Evolutionary conservation across 92 coral and sea anemone species (phyloP).

Genomic region (Phenganax stokvisi): DNA sequence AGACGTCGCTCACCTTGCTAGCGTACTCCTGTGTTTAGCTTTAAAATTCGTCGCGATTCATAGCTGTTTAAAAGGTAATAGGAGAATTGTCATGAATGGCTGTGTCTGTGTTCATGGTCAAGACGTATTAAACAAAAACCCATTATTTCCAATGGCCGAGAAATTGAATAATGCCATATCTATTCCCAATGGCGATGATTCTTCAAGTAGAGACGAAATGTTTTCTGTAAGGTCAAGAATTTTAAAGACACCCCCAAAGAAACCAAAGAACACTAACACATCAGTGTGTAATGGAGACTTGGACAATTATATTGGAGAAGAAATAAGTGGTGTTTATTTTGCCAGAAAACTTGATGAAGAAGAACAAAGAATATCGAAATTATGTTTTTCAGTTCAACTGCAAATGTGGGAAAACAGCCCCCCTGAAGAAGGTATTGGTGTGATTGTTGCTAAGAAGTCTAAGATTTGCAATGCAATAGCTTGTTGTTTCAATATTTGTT

Average conservation of each 20-base stretch:
- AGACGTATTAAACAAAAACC: slow-evolving; percentile 26
- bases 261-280: not conserved
- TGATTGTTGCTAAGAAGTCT: not conserved
- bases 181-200: slow-evolving; percentile 20
- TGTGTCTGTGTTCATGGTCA: slow-evolving; percentile 41
- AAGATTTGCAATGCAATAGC: not conserved
- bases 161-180: not conserved
- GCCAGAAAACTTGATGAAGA: slow-evolving; percentile 35
- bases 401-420: slow-evolving; percentile 44
- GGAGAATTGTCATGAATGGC: slow-evolving; percentile 38
- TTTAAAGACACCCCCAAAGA: slow-evolving; percentile 20
- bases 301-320: slow-evolving; percentile 40
- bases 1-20: not conserved
- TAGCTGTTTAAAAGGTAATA: not conserved
- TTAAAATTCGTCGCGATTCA: slow-evolving; percentile 33
- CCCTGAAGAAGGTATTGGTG: slow-evolving; percentile 32
- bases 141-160: slow-evolving; percentile 22
- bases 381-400: slow-evolving; percentile 36
- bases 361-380: slow-evolving; percentile 39
- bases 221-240: slow-evolving; percentile 40
- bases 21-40: not conserved
- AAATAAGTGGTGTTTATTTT: slow-evolving; percentile 33
- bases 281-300: slow-evolving; percentile 26
- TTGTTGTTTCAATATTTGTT: not conserved
- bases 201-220: slow-evolving; percentile 26